A percentile compares a stretch with the other conserved stretches of the same genome.
These are phyloP conservation scores for Eutolmus rufibarbis DNA, from an alignment of 2,888 invertebrate genomes.

Conservation along the genomic window DNA sequence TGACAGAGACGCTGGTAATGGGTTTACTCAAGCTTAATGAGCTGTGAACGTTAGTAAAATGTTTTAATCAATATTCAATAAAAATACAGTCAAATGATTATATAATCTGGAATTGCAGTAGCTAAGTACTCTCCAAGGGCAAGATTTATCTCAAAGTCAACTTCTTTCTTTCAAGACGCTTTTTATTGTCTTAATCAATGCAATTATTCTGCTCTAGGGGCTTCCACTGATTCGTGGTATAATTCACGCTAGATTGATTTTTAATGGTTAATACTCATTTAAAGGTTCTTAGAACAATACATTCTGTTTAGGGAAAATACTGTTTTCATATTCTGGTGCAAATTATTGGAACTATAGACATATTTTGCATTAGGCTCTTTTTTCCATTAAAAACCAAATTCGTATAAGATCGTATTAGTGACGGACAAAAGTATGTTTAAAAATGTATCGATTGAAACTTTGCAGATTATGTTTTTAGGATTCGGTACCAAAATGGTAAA, in stretches of 20 bases:
- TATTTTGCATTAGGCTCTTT: too few species aligned
- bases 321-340: too few species aligned
- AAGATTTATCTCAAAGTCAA: neutral
- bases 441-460: too few species aligned
- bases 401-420: too few species aligned
- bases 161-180: neutral
- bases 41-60: conserved; percentile 31
- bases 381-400: too few species aligned
- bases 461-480: too few species aligned
- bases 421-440: too few species aligned
- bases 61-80: conserved; percentile 30
- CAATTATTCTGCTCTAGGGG: neutral
- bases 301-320: too few species aligned
- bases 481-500: too few species aligned
- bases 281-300: neutral
- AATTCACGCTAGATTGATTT: neutral
- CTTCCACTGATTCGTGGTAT: neutral
- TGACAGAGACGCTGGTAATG: neutral
- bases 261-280: neutral
- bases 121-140: neutral
- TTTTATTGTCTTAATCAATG: neutral
- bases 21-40: conserved; percentile 23
- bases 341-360: too few species aligned
- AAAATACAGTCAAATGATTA: neutral
- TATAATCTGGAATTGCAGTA: neutral